Evolutionary conservation across 2,113 vertebrate genomes (phyloP).

Genomic region (Tupaia chinensis): DNA sequence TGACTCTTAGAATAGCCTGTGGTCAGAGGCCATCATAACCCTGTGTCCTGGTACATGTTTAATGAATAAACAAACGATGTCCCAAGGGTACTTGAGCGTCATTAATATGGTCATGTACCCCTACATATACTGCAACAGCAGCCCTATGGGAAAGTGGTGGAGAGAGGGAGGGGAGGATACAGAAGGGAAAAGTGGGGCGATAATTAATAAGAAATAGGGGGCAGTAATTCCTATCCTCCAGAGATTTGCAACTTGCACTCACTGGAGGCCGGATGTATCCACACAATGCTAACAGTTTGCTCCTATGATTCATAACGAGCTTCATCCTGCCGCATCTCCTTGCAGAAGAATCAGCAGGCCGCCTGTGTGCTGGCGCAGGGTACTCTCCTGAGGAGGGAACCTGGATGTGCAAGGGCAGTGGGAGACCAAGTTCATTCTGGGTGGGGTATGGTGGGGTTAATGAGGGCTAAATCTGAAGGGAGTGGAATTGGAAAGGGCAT

Average conservation of each 20-base stretch:
- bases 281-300: not conserved
- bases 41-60: not conserved
- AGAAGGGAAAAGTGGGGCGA: not conserved
- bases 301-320: not conserved
- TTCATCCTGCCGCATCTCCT: not conserved
- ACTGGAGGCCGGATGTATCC: not conserved
- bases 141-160: not conserved
- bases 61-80: conserved; percentile 1
- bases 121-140: not conserved
- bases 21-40: not conserved
- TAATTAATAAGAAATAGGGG: conserved; percentile 13
- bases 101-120: not conserved
- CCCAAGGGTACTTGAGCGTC: not conserved
- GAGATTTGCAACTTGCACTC: not conserved
- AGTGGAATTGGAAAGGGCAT: not conserved
- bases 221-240: not conserved
- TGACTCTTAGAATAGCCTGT: not conserved
- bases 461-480: not conserved
- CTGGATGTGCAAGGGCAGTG: not conserved
- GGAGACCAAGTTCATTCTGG: not conserved
- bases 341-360: not conserved
- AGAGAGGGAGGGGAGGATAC: not conserved
- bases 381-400: not conserved
- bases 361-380: not conserved
- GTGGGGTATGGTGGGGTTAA: not conserved